Evolutionary conservation across 2,113 vertebrate species (phyloP), one percentile per base, ranked within the genome.

Genomic region (Hydrolagus affinis): DNA sequence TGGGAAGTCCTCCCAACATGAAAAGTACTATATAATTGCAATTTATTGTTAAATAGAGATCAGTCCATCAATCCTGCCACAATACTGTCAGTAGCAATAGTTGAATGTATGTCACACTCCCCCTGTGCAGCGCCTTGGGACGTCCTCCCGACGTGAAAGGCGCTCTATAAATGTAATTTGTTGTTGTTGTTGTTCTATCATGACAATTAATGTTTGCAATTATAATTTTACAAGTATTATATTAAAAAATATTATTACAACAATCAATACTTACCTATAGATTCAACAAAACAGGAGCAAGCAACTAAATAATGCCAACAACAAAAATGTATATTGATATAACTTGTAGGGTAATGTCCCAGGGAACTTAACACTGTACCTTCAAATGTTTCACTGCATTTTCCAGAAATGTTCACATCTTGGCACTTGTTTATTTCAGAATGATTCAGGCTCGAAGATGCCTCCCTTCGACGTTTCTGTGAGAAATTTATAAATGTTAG

Each of bases 321-420:
- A 44, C 44, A 44, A 44, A 44, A 44, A 44, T 6, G 1, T 44
- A 6, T 44, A 44, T 44, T 44, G 1, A 44, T 44, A 44, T 44
- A 44, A 44, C 44, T 44, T 44, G 44, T 6, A 44, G 44, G 44
- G 44, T 44, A 44, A 6, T 6, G 44, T 44, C 44, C 44, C 44
- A 44, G 44, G 6, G 44, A 44, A 6, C 44, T 44, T 44, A 44
- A 44, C 15, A 68, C 60, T 11, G 64, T 83, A 83, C 78, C 78
- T 83, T 83, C 10, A 32, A 15, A 66, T 11, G 28, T 83, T 19
- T 66, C 12, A 23, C 28, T 21, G 59, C 0, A 83, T 68, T 66
- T 83, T 68, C 78, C 62, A 83, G 30, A 66, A 62, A 68, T 83
- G 10, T 8, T 66, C 78, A 83, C 62, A 83, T 21, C 66, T 83